Percentiles rank a stretch among this genome's conserved stretches.
Conservation (phyloP, 2,888 invertebrate species). For the Panopea generosa region DNA sequence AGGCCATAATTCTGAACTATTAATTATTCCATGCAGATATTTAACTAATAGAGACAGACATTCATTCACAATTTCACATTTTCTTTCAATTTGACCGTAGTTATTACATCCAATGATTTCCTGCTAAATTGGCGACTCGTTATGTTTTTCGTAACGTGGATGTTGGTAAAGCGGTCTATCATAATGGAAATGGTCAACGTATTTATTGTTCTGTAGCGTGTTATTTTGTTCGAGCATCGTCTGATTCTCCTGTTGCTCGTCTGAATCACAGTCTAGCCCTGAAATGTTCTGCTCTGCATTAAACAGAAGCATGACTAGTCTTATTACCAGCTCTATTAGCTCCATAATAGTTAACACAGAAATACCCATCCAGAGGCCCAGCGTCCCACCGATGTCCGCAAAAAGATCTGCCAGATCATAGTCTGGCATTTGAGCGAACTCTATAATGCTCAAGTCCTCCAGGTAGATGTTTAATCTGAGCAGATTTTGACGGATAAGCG, state of each 20-base stretch:
- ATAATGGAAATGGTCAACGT: constrained; percentile 55
- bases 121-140: constrained; percentile 60
- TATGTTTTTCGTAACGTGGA: constrained; percentile 32
- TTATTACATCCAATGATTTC: too few species aligned
- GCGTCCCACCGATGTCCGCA: constrained; percentile 81
- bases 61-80: too few species aligned
- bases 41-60: too few species aligned
- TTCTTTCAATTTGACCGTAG: too few species aligned
- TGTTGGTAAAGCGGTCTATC: constrained; percentile 48
- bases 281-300: constrained; percentile 73
- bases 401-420: constrained; percentile 80
- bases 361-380: constrained; percentile 83
- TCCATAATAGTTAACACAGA: constrained; percentile 82
- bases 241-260: constrained; percentile 29
- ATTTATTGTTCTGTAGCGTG: constrained; percentile 37
- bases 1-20: too few species aligned
- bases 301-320: constrained; percentile 73
- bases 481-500: constrained; percentile 79
- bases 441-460: constrained; percentile 80
- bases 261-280: constrained; percentile 40
- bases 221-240: constrained; percentile 37
- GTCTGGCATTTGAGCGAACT: constrained; percentile 78
- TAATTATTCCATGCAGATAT: too few species aligned
- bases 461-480: constrained; percentile 80
- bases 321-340: constrained; percentile 76